Percentiles rank a stretch among this genome's conserved stretches.
These are phyloP conservation scores for Vidua chalybeata DNA, from an alignment of 2,113 vertebrate species.

Conservation along the genomic window DNA sequence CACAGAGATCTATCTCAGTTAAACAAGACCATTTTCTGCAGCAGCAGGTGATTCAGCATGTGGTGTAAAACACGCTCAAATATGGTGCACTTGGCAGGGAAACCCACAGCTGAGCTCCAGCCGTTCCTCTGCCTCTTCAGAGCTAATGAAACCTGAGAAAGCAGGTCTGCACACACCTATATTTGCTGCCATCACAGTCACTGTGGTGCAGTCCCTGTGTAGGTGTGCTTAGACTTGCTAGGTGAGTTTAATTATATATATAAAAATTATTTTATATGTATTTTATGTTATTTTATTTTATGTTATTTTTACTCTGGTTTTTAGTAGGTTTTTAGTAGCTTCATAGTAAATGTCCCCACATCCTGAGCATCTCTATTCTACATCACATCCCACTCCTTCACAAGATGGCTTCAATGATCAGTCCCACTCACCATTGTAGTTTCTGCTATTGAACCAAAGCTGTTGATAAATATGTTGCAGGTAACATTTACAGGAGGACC, in stretches of 20 bases:
- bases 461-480: slow-evolving; percentile 99
- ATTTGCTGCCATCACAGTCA: neutral
- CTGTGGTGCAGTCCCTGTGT: neutral
- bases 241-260: neutral
- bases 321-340: neutral
- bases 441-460: slow-evolving; percentile 99
- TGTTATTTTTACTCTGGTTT: neutral
- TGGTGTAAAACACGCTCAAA: neutral
- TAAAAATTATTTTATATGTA: neutral
- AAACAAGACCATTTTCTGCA: neutral
- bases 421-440: slow-evolving; percentile 97
- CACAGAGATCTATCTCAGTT: neutral
- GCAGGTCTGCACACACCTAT: neutral
- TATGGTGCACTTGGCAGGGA: neutral
- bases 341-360: neutral
- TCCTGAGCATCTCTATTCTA: neutral
- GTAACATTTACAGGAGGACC: slow-evolving; percentile 99
- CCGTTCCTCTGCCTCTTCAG: neutral
- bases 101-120: neutral
- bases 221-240: neutral
- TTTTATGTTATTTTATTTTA: neutral
- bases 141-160: neutral
- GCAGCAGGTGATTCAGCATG: neutral
- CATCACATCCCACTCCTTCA: slow-evolving; percentile 71
- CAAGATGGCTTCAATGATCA: slow-evolving; percentile 83